These are phyloP conservation scores for Meta bourneti DNA, from an alignment of 2,888 invertebrate genomes.

Conservation along the genomic window DNA sequence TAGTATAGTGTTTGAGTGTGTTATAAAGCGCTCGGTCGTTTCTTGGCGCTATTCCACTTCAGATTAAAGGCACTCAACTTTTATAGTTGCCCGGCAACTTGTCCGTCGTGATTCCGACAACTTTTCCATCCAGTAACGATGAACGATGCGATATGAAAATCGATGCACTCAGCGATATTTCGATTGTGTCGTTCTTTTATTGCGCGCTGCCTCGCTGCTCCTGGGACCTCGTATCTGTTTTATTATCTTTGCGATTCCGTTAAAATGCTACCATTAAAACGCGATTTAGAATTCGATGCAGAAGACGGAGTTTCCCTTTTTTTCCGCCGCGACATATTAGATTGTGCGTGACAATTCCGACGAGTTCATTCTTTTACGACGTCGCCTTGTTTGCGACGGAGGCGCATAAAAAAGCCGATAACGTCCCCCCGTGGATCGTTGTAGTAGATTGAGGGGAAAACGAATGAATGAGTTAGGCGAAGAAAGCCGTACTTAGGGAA, in stretches of 20 bases:
- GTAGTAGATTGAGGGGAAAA: background rate
- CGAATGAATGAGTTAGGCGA: background rate
- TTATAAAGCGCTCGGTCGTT: too few species aligned
- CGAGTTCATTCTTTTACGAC: slow-evolving; percentile 12
- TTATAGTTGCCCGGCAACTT: background rate
- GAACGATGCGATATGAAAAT: background rate
- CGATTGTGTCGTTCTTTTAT: background rate
- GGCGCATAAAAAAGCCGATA: slow-evolving; percentile 7
- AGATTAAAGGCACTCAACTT: background rate
- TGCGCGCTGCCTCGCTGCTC: background rate
- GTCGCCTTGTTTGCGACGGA: slow-evolving; percentile 26
- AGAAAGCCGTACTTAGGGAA: slow-evolving; percentile 26
- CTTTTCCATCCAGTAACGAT: background rate
- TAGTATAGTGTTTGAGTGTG: too few species aligned
- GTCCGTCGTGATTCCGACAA: too few species aligned
- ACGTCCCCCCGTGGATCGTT: background rate
- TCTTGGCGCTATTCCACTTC: background rate
- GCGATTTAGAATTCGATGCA: slow-evolving; percentile 45
- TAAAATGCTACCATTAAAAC: slow-evolving; percentile 59
- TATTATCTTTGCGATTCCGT: slow-evolving; percentile 30
- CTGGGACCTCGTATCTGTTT: background rate
- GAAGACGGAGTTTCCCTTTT: background rate
- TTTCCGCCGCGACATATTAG: slow-evolving; percentile 24
- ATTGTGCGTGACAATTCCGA: slow-evolving; percentile 16
- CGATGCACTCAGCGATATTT: slow-evolving; percentile 1